These are phyloP conservation scores for Melieria crassipennis DNA, from an alignment of 2,888 invertebrate species.

Conservation along the genomic window DNA sequence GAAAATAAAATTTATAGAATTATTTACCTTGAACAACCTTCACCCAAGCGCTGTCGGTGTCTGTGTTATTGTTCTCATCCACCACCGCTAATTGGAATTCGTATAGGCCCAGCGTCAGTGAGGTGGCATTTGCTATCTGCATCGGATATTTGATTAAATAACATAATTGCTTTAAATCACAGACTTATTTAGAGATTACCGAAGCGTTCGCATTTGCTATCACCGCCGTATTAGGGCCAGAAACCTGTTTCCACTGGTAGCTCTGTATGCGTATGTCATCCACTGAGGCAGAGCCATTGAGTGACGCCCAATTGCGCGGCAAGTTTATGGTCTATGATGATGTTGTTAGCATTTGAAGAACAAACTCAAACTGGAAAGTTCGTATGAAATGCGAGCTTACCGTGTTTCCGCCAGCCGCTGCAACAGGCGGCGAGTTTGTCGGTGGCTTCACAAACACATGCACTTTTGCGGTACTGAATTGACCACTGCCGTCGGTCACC, in stretches of 20 bases:
- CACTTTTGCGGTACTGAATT: conserved; percentile 86
- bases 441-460: conserved; percentile 94
- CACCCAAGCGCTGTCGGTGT: conserved; percentile 76
- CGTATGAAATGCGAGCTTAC: conserved; percentile 46
- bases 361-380: not conserved
- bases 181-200: conserved; percentile 38
- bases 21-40: conserved; percentile 84
- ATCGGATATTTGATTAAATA: not conserved
- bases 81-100: conserved; percentile 82
- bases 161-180: not conserved
- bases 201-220: conserved; percentile 71
- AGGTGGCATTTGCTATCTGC: conserved; percentile 78
- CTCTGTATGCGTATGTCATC: conserved; percentile 86
- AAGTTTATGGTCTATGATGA: conserved; percentile 77
- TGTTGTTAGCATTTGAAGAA: not conserved
- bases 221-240: conserved; percentile 73
- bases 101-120: conserved; percentile 85
- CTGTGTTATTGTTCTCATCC: conserved; percentile 86
- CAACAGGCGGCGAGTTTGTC: conserved; percentile 83
- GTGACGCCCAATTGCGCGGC: conserved; percentile 80
- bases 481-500: conserved; percentile 91
- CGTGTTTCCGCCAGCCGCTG: conserved; percentile 72
- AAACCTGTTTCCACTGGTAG: conserved; percentile 86
- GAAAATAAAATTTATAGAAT: conserved; percentile 7
- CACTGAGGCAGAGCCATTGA: conserved; percentile 83